phyloP scores from a whole-genome alignment of 2,888 invertebrate genomes.

The Oxycera nigricornis region DNA sequence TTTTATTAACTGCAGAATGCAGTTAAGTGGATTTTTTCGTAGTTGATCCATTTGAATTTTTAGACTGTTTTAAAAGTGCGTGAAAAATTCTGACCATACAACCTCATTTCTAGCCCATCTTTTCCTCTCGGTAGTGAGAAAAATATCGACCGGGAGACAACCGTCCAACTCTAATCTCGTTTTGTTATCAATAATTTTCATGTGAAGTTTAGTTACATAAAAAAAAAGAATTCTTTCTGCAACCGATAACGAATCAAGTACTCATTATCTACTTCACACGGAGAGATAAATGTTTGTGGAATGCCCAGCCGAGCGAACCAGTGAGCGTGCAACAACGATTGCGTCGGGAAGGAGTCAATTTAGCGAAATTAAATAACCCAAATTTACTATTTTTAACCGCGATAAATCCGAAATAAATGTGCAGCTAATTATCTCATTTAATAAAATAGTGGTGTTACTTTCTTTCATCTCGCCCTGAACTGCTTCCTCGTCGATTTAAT shows the following conservation, averaged over 20 bases:
- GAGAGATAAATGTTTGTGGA: constrained; percentile 13
- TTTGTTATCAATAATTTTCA: constrained; percentile 16
- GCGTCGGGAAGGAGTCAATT: not conserved
- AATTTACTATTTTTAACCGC: too few relatives aligned
- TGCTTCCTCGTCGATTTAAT: too few relatives aligned
- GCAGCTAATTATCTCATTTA: too few relatives aligned
- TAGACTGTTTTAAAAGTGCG: too few relatives aligned
- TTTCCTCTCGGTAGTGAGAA: too few relatives aligned
- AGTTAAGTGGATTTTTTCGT: too few relatives aligned
- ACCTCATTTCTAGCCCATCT: too few relatives aligned
- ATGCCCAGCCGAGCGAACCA: not conserved
- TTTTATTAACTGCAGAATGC: too few relatives aligned
- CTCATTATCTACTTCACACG: constrained; percentile 3
- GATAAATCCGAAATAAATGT: too few relatives aligned
- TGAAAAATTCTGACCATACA: too few relatives aligned
- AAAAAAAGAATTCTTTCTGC: constrained; percentile 3
- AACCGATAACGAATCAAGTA: constrained; percentile 32
- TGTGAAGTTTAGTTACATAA: not conserved
- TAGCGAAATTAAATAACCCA: not conserved
- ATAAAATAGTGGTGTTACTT: too few relatives aligned
- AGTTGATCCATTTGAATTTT: too few relatives aligned
- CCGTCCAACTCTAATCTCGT: constrained; percentile 9
- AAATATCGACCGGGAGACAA: not conserved
- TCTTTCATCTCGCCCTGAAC: not conserved
- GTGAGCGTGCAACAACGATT: not conserved